Evolutionary conservation across 2,113 vertebrate species (phyloP).

Genomic region (Xiphophorus maculatus): DNA sequence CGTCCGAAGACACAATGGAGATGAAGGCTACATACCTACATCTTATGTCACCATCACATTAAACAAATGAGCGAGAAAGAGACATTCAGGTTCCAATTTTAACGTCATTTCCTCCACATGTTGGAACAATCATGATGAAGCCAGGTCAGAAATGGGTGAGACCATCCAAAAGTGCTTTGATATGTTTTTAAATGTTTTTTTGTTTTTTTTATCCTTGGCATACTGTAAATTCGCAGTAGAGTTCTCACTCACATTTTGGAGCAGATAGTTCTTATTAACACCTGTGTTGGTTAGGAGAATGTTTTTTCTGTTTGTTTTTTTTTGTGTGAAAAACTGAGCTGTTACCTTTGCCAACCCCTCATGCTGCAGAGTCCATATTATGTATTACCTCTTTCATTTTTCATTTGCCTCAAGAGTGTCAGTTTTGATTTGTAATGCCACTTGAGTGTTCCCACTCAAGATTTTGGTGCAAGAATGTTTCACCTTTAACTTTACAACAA

Average conservation of each 20-base stretch:
- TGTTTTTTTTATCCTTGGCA: constrained; percentile 1
- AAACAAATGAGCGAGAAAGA: constrained; percentile 65
- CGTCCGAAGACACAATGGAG: constrained; percentile 85
- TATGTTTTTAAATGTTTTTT: not conserved
- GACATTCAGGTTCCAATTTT: constrained; percentile 7
- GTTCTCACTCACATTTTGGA: constrained; percentile 21
- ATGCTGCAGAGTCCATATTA: not conserved
- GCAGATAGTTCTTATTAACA: constrained; percentile 21
- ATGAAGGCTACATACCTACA: constrained; percentile 90
- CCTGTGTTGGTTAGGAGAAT: constrained; percentile 37
- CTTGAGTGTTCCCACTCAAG: constrained; percentile 15
- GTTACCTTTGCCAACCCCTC: constrained; percentile 4
- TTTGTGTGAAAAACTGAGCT: constrained; percentile 27
- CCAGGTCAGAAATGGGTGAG: constrained; percentile 27
- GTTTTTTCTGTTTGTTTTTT: constrained; percentile 14
- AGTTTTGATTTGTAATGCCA: constrained; percentile 19
- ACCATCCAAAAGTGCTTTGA: constrained; percentile 33
- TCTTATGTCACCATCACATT: constrained; percentile 86
- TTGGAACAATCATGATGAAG: constrained; percentile 45
- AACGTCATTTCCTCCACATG: constrained; percentile 31
- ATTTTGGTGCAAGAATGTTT: constrained; percentile 14
- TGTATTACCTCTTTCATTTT: constrained; percentile 12
- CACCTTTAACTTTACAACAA: constrained; percentile 16
- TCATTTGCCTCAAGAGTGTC: constrained; percentile 19
- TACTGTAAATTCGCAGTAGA: not conserved